Percentiles rank a stretch among this genome's conserved stretches.
Conservation (phyloP, 2,888 invertebrate genomes). For the Eristalinus sepulchralis region DNA sequence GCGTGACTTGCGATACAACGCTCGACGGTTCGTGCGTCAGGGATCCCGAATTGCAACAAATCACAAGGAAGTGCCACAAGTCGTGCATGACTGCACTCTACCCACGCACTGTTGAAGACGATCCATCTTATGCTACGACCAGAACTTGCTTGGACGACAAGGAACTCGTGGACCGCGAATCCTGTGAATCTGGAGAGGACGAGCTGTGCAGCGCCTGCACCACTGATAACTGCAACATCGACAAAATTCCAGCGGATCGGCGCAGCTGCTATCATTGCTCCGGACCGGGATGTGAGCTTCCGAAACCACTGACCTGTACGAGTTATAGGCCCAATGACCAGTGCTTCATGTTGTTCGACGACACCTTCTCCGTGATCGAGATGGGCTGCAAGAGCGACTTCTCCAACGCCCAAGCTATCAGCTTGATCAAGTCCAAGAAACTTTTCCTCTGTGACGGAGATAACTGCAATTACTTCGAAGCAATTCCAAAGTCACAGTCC, state of each 20-base stretch:
- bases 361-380: constrained; percentile 70
- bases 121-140: constrained; percentile 75
- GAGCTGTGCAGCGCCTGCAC: constrained; percentile 74
- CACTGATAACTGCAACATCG: constrained; percentile 74
- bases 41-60: constrained; percentile 54
- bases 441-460: constrained; percentile 74
- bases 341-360: constrained; percentile 76
- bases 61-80: constrained; percentile 74
- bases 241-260: constrained; percentile 71
- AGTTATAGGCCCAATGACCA: constrained; percentile 75
- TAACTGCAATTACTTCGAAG: constrained; percentile 75
- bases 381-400: constrained; percentile 76
- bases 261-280: constrained; percentile 75
- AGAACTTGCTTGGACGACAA: constrained; percentile 77
- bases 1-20: constrained; percentile 75
- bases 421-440: constrained; percentile 73
- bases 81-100: constrained; percentile 77
- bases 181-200: constrained; percentile 73
- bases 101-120: constrained; percentile 73
- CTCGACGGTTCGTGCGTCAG: constrained; percentile 72
- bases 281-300: constrained; percentile 74
- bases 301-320: constrained; percentile 71
- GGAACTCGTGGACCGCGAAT: constrained; percentile 75
- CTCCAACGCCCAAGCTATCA: constrained; percentile 74
- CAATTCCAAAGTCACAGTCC: constrained; percentile 70